Base-by-base conservation (phyloP, 2,888 invertebrate genomes). In the Spodoptera exigua region DNA sequence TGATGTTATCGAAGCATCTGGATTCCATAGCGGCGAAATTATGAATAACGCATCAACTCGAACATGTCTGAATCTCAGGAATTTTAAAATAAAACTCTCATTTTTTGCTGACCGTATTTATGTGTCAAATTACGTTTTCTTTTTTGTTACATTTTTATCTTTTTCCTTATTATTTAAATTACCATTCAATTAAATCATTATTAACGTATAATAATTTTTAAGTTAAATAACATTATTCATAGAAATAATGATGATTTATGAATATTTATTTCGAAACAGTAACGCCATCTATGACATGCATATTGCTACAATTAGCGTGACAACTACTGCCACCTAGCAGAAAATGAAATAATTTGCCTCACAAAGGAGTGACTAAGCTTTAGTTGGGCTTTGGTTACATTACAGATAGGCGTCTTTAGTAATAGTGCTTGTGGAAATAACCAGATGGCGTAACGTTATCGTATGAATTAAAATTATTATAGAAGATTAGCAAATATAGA, bases 1-100 rank as follows among this genome's bases (percentile, higher is more conserved):
- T 76, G 88, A 87, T 87, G 74, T 85, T 88, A 89, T 89, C 88
- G 69, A 66, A 79, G 81, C 84, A 84, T 87, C 88, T 86, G 85
- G 80, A 85, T 86, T 81, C 82, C 72, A 78, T 79, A 78, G 78
- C 77, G 79, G 75, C 78, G 74, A 66, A 65, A 74, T 74, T 65
- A 70, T 73, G 61, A 80, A 80, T 79, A 82, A 82, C 77, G 79
- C 81, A 85, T 85, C 74, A 79, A 78, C 64, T 51, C 64, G 45
- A 64, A 82, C 85, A 74, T 80, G 82, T 84, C 78, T 85, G 85
- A 76, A 62, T 80, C 75, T 63, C 60, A 78, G 82, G 86, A 83
- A 88, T 89, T 79, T 80, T 27, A 75, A 78, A 74, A 77, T 40
- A 72, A 76, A 52, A 41, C 27, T 43, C 14, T 9, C 18, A n/a